Base-by-base conservation (phyloP, 2,888 invertebrate genomes). In the Calliopum simillimum region DNA sequence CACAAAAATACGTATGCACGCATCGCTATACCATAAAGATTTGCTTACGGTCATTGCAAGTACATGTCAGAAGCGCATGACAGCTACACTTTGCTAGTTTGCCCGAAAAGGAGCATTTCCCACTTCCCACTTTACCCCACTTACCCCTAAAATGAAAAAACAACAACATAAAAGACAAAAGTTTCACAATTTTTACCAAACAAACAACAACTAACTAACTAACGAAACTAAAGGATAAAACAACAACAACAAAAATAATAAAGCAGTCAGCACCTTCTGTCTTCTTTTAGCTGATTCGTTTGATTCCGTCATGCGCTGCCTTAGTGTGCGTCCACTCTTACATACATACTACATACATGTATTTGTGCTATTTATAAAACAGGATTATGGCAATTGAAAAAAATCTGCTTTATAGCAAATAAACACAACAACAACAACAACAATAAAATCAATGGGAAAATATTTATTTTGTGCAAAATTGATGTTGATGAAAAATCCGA, bases 321-420 rank as follows among this genome's bases (percentile, higher is more conserved):
- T 5, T 5, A 33, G 5, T 33, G 33, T 33, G 33, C 8, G 33
- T 33, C 33, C 33, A 33, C n/a, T n/a, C n/a, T n/a, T n/a, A n/a
- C n/a, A n/a, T n/a, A n/a, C n/a, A n/a, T n/a, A n/a, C n/a, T n/a
- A n/a, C n/a, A n/a, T n/a, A n/a, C n/a, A 33, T 8, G 33, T 33
- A 8, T 4, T 33, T 33, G n/a, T 33, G 5, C 33, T 33, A 33
- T 33, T 33, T 33, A 33, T 33, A 11, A 19, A 19, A 6, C 33
- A 13, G 47, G 49, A 49, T 53, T 64, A 51, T 64, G 49, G 53
- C 64, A 64, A 64, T 64, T 64, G 53, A 53, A 67, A 63, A 61
- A 47, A 16, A 33, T 23, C 47, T 51, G 66, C 33, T 33, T 46
- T 61, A 47, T 25, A 51, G 62, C 41, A 51, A 61, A 23, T 19